phyloP scores from a whole-genome alignment of 2,113 vertebrate species.

The Eidolon helvum region DNA sequence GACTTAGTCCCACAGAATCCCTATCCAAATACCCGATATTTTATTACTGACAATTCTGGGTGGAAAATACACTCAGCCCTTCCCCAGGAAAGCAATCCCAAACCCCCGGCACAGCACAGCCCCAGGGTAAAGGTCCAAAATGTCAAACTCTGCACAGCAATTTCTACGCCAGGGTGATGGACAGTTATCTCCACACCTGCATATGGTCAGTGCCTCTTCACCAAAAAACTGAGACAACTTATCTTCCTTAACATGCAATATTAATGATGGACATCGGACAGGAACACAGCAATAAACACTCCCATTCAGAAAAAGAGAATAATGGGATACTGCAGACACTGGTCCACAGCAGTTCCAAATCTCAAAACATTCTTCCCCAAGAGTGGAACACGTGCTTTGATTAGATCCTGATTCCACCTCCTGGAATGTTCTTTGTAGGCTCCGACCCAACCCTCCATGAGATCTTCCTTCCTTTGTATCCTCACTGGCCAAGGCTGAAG shows the following conservation, averaged over 20 bases:
- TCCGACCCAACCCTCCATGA: neutral
- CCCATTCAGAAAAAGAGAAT: neutral
- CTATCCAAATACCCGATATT: neutral
- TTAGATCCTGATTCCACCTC: neutral
- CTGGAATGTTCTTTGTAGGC: neutral
- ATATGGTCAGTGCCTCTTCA: neutral
- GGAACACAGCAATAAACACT: neutral
- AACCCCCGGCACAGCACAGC: neutral
- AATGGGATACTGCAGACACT: neutral
- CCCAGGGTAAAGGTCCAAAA: neutral
- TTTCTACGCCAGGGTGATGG: neutral
- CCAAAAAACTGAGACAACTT: neutral
- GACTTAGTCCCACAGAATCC: too few relatives aligned
- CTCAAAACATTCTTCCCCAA: neutral
- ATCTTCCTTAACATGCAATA: neutral
- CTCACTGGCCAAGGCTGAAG: neutral
- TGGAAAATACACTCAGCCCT: neutral
- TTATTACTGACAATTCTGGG: neutral
- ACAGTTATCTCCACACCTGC: neutral
- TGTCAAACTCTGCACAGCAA: neutral
- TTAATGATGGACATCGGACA: neutral
- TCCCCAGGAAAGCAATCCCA: neutral
- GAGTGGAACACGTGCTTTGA: neutral
- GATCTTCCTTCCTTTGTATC: neutral
- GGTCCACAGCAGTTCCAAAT: neutral